Evolutionary conservation across 2,888 invertebrate genomes (phyloP).

Genomic region (Emmelina monodactyla): DNA sequence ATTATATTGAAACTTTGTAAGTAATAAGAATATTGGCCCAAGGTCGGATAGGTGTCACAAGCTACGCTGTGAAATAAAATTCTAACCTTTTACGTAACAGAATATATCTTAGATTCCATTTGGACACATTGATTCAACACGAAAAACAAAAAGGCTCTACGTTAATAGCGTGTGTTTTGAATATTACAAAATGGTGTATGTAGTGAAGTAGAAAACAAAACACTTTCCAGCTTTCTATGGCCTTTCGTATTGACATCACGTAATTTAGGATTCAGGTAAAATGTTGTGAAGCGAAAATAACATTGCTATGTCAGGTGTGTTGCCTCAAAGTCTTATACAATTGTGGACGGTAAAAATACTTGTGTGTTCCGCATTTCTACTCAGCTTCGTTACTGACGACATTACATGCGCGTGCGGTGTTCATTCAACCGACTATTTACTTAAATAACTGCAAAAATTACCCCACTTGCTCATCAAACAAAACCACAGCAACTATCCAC

Average conservation of each 20-base stretch:
- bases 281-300: constrained; percentile 62
- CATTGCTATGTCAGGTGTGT: constrained; percentile 49
- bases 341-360: constrained; percentile 62
- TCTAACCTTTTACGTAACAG: no score
- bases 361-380: constrained; percentile 65
- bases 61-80: no score
- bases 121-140: no score
- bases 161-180: no score
- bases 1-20: no score
- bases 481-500: constrained; percentile 13
- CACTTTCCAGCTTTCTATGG: constrained; percentile 26
- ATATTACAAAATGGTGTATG: no score
- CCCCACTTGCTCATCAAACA: constrained; percentile 24
- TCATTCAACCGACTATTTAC: constrained; percentile 26
- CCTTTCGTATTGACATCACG: constrained; percentile 53
- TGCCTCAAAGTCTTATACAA: constrained; percentile 63
- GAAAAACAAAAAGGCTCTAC: no score
- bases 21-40: no score
- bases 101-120: no score
- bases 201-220: constrained; percentile 18
- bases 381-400: constrained; percentile 55
- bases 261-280: constrained; percentile 52
- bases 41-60: no score
- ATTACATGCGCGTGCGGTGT: constrained; percentile 37
- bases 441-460: no score